Percentiles rank a stretch among this genome's conserved stretches.
These are phyloP conservation scores for Lacanobia wlatinum DNA, from an alignment of 2,888 invertebrate species.

Conservation along the genomic window DNA sequence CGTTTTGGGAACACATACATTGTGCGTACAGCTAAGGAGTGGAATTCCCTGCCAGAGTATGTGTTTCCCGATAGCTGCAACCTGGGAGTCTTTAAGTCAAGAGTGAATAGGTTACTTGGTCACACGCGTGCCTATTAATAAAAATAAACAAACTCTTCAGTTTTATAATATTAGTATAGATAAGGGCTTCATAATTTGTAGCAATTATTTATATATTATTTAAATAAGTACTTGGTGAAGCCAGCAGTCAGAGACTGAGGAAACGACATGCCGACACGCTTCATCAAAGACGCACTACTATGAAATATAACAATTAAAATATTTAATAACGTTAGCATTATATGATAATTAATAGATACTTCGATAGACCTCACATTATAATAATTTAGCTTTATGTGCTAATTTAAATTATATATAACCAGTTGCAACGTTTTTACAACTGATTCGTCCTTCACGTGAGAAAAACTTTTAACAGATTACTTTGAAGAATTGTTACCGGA, in stretches of 20 bases:
- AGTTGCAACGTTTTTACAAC: background rate
- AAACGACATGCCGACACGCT: slow-evolving; percentile 8
- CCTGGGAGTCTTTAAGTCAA: too few relatives aligned
- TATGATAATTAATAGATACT: slow-evolving; percentile 55
- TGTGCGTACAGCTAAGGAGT: too few relatives aligned
- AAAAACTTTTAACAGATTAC: background rate
- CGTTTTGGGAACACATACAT: too few relatives aligned
- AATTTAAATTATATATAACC: slow-evolving; percentile 33
- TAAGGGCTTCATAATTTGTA: too few relatives aligned
- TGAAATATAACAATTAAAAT: slow-evolving; percentile 44
- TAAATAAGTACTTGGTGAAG: background rate
- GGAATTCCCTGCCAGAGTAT: too few relatives aligned
- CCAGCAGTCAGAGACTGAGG: slow-evolving; percentile 4
- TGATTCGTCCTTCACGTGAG: background rate
- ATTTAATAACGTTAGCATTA: slow-evolving; percentile 44
- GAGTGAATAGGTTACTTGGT: too few relatives aligned
- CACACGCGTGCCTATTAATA: too few relatives aligned
- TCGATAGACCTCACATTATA: slow-evolving; percentile 7
- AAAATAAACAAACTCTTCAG: too few relatives aligned
- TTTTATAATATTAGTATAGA: too few relatives aligned
- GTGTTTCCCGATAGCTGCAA: too few relatives aligned
- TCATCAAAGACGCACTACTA: slow-evolving; percentile 20
- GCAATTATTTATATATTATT: background rate
- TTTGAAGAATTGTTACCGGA: background rate
- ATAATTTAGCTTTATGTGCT: slow-evolving; percentile 46